phyloP scores from a whole-genome alignment of 2,888 invertebrate species.

The Mythimna impura region DNA sequence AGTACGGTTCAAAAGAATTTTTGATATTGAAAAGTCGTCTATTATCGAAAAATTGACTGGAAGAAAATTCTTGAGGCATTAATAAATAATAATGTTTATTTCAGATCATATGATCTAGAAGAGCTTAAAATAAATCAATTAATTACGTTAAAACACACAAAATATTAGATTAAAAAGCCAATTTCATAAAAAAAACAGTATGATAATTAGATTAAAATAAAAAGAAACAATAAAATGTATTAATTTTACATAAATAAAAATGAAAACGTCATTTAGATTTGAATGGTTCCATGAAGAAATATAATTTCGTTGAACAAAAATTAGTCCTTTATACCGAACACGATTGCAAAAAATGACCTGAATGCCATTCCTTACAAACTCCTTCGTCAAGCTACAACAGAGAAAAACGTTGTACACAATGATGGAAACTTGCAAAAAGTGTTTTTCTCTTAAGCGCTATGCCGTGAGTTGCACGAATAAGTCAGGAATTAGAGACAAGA shows the following conservation, averaged over 20 bases:
- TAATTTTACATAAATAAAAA: too few species aligned
- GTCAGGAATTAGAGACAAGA: constrained; percentile 67
- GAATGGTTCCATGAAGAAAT: not conserved
- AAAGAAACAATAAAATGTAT: too few species aligned
- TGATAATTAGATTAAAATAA: too few species aligned
- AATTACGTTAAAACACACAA: too few species aligned
- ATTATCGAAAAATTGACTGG: too few species aligned
- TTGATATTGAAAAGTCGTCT: constrained; percentile 8
- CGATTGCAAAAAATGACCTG: constrained; percentile 13
- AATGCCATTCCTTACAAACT: constrained; percentile 40
- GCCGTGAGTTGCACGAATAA: constrained; percentile 79
- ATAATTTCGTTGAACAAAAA: constrained; percentile 2
- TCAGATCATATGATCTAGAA: too few species aligned
- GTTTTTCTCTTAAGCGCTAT: constrained; percentile 67
- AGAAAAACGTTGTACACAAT: constrained; percentile 65
- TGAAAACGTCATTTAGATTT: too few species aligned
- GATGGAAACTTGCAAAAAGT: constrained; percentile 72
- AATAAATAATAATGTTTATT: too few species aligned
- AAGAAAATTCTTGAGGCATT: too few species aligned
- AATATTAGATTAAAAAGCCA: too few species aligned
- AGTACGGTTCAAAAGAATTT: not conserved
- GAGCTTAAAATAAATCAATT: too few species aligned
- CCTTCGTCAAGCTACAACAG: constrained; percentile 24
- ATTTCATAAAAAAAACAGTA: too few species aligned
- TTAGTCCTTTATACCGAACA: constrained; percentile 10